Percentiles rank a stretch among this genome's conserved stretches.
These are phyloP conservation scores for Sminthurinus aureus DNA, from an alignment of 2,888 invertebrate species.

Conservation along the genomic window DNA sequence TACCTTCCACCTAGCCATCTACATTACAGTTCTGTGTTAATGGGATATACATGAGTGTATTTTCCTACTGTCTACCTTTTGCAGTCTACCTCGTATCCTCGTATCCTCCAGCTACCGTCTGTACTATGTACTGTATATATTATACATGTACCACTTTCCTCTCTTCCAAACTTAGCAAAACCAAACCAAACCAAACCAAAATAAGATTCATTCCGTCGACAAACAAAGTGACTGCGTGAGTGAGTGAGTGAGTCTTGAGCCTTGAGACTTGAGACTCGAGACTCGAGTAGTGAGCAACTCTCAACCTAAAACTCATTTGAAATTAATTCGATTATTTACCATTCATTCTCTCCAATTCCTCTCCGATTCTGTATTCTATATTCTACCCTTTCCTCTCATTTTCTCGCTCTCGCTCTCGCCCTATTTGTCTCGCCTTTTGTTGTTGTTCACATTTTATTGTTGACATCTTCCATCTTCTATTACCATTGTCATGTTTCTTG, in stretches of 20 bases:
- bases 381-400: neutral
- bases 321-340: constrained; percentile 16
- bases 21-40: too few species aligned
- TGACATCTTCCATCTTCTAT: neutral
- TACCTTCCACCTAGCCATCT: too few species aligned
- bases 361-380: neutral
- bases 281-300: neutral
- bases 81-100: too few species aligned
- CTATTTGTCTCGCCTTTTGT: neutral
- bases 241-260: too few species aligned
- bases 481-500: neutral
- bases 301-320: constrained; percentile 3
- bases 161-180: too few species aligned
- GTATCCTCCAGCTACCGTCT: too few species aligned
- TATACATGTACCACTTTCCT: too few species aligned
- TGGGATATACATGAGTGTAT: too few species aligned
- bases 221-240: neutral
- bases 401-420: neutral
- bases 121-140: too few species aligned
- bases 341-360: neutral
- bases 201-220: constrained; percentile 9
- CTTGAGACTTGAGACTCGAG: too few species aligned
- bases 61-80: too few species aligned
- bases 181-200: neutral
- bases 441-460: neutral